phyloP scores from a whole-genome alignment of 2,888 invertebrate species.

The Baronia brevicornis region DNA sequence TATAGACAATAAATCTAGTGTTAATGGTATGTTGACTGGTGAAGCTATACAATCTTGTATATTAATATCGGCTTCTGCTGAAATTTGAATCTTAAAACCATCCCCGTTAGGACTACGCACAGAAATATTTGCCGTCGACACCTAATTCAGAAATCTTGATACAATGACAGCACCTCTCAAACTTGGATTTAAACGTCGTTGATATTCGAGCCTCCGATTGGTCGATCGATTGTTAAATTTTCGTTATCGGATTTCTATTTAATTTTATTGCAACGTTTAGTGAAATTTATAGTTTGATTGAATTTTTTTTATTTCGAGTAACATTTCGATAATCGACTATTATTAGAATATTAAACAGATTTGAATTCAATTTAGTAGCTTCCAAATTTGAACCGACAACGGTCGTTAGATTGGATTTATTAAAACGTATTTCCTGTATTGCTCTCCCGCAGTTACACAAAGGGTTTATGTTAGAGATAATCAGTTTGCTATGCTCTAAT shows the following conservation, averaged over 20 bases:
- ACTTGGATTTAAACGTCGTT: constrained; percentile 12
- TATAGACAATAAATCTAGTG: constrained; percentile 11
- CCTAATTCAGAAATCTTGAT: constrained; percentile 13
- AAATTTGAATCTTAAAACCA: constrained; percentile 3
- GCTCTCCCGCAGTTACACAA: too few relatives aligned
- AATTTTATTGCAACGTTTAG: constrained; percentile 28
- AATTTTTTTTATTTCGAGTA: constrained; percentile 19
- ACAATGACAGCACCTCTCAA: constrained; percentile 16
- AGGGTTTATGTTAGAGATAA: too few relatives aligned
- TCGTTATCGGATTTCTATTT: constrained; percentile 22
- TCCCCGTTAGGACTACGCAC: not conserved
- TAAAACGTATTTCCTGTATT: too few relatives aligned
- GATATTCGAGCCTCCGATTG: constrained; percentile 22
- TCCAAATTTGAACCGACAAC: too few relatives aligned
- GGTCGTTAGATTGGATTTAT: too few relatives aligned
- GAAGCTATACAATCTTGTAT: constrained; percentile 4
- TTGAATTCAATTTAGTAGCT: constrained; percentile 4
- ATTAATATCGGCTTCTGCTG: constrained; percentile 1
- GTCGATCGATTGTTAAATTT: constrained; percentile 25
- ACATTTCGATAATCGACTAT: constrained; percentile 10
- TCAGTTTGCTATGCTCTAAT: too few relatives aligned
- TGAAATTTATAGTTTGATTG: constrained; percentile 27
- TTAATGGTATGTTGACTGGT: constrained; percentile 11
- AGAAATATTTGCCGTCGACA: not conserved
- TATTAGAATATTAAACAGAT: constrained; percentile 5